Percentiles rank a stretch among this genome's conserved stretches.
phyloP scores from a whole-genome alignment of 2,888 invertebrate species.

The Acrobasis repandana region DNA sequence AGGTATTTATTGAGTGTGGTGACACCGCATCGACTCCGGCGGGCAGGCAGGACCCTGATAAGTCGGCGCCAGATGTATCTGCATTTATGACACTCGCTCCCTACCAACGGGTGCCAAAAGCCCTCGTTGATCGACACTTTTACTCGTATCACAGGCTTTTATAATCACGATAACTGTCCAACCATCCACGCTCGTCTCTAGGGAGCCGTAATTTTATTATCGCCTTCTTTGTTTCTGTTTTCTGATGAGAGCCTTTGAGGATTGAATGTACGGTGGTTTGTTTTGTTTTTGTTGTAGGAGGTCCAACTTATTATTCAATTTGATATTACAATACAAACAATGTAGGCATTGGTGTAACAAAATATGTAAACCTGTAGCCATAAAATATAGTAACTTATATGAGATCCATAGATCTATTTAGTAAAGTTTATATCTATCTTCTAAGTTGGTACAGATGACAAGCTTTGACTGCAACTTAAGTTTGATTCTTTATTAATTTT shows the following conservation, averaged over 20 bases:
- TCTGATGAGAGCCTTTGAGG: constrained; percentile 20
- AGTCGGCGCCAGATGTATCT: constrained; percentile 67
- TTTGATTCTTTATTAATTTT: too few species aligned
- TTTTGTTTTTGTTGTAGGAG: constrained; percentile 27
- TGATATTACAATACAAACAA: neutral
- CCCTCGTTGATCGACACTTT: constrained; percentile 72
- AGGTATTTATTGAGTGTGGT: constrained; percentile 30
- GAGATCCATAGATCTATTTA: too few species aligned
- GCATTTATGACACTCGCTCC: constrained; percentile 42
- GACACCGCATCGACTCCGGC: constrained; percentile 30
- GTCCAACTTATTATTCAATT: constrained; percentile 17
- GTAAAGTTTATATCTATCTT: too few species aligned
- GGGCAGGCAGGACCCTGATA: constrained; percentile 38
- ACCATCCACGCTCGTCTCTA: constrained; percentile 26
- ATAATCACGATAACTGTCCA: constrained; percentile 64
- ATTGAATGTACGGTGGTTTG: constrained; percentile 23
- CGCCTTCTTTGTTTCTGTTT: constrained; percentile 61
- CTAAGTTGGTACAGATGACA: too few species aligned
- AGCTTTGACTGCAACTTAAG: too few species aligned
- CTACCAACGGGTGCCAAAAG: constrained; percentile 77
- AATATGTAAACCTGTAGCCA: neutral
- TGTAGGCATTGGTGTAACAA: neutral
- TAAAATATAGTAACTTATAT: too few species aligned
- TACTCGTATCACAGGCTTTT: constrained; percentile 67
- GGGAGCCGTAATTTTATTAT: constrained; percentile 61